These are phyloP conservation scores for Crematogaster levior DNA, from an alignment of 2,888 invertebrate genomes.

Conservation along the genomic window DNA sequence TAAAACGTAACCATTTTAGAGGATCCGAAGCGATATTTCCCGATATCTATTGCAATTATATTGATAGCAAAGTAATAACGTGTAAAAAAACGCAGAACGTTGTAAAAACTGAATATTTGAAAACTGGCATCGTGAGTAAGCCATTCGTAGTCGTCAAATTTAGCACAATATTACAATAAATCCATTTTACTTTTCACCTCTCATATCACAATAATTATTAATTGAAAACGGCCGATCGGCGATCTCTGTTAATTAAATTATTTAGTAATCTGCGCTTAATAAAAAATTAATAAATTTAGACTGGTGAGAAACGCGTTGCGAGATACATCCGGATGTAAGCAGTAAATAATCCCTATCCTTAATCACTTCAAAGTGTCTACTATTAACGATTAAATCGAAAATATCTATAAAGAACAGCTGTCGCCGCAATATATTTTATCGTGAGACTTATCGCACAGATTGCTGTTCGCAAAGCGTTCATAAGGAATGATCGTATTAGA, in stretches of 20 bases:
- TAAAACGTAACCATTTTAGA: neutral
- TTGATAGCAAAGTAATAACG: neutral
- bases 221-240: neutral
- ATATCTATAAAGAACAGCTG: neutral
- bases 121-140: neutral
- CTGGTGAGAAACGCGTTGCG: neutral
- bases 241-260: neutral
- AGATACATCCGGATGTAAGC: neutral
- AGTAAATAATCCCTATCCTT: neutral
- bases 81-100: neutral
- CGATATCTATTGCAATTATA: neutral
- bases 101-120: neutral
- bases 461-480: neutral
- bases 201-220: slow-evolving; percentile 10
- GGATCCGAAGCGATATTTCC: neutral
- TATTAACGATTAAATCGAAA: neutral
- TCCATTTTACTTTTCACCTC: neutral
- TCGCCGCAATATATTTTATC: neutral
- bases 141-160: neutral
- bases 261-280: neutral
- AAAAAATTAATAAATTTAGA: neutral
- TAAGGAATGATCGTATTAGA: neutral
- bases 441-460: neutral
- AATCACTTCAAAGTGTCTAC: neutral
- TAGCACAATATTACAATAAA: neutral